Percentiles rank a stretch among this genome's conserved stretches.
These are phyloP conservation scores for Zygothrica quintamaculata DNA, from an alignment of 2,888 invertebrate genomes.

Conservation along the genomic window DNA sequence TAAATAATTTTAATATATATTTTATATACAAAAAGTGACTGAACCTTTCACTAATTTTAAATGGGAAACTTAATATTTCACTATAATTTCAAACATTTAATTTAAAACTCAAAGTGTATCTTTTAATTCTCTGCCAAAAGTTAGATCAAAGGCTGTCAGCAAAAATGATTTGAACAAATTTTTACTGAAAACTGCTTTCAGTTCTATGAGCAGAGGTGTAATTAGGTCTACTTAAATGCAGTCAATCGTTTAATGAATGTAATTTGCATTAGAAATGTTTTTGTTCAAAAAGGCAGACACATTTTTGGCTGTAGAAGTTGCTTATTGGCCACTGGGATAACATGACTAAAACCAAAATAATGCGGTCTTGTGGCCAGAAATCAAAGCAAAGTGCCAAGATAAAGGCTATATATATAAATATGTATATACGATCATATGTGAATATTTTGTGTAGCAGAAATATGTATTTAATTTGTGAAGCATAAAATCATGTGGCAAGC, in stretches of 20 bases:
- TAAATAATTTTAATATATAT: too few species aligned
- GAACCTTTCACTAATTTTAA: too few species aligned
- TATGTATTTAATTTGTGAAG: conserved; percentile 65
- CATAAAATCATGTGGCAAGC: conserved; percentile 66
- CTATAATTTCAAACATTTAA: too few species aligned
- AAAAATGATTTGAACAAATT: too few species aligned
- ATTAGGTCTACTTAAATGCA: conserved; percentile 41
- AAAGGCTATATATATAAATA: conserved; percentile 9
- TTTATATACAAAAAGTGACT: too few species aligned
- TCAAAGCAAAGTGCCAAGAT: conserved; percentile 60
- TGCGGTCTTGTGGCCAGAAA: conserved; percentile 65
- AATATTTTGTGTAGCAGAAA: conserved; percentile 40
- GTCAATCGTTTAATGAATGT: conserved; percentile 33
- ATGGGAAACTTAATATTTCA: too few species aligned
- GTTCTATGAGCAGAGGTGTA: conserved; percentile 16
- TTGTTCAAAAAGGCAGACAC: background rate
- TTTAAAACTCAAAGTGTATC: too few species aligned
- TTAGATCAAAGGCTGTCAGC: too few species aligned
- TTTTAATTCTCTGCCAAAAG: too few species aligned
- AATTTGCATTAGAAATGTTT: conserved; percentile 10
- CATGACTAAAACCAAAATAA: conserved; percentile 66
- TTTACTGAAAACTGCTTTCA: too few species aligned
- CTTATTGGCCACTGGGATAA: conserved; percentile 21
- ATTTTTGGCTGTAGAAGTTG: background rate
- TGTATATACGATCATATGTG: conserved; percentile 7